phyloP scores from a whole-genome alignment of 2,113 vertebrate species.

The Mionectes macconnelli region DNA sequence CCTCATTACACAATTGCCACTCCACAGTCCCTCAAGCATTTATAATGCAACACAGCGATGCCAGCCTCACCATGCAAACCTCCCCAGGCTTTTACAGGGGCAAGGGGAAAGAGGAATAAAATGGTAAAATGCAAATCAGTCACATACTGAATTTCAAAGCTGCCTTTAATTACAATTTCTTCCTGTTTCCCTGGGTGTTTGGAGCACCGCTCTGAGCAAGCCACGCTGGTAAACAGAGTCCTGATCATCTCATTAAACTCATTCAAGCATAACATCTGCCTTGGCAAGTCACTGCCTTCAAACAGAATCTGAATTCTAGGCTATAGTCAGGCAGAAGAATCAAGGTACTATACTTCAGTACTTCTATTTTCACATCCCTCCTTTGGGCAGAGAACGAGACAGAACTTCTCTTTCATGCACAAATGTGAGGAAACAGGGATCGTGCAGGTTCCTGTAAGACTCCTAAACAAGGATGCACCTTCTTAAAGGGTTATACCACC shows the following conservation, averaged over 20 bases:
- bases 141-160: constrained; percentile 35
- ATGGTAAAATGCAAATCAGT: constrained; percentile 33
- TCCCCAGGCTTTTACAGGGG: neutral
- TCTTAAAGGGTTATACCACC: neutral
- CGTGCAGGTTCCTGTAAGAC: neutral
- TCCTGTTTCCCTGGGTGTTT: neutral
- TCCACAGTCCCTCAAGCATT: neutral
- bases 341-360: neutral
- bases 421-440: neutral
- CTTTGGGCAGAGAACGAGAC: neutral
- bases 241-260: neutral
- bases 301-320: neutral
- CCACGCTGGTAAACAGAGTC: neutral
- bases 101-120: neutral
- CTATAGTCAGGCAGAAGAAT: neutral
- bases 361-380: neutral
- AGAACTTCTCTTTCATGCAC: neutral
- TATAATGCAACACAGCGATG: neutral
- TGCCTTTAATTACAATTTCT: constrained; percentile 29
- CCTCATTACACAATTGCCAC: constrained; percentile 21
- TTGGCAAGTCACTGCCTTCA: neutral
- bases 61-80: neutral
- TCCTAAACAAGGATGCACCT: neutral
- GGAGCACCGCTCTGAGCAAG: constrained; percentile 14
- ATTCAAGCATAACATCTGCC: neutral